A percentile compares a stretch with the other conserved stretches of the same genome.
These are phyloP conservation scores for Teleopsis dalmanni DNA, from an alignment of 1,140 invertebrate genomes.

Conservation along the genomic window DNA sequence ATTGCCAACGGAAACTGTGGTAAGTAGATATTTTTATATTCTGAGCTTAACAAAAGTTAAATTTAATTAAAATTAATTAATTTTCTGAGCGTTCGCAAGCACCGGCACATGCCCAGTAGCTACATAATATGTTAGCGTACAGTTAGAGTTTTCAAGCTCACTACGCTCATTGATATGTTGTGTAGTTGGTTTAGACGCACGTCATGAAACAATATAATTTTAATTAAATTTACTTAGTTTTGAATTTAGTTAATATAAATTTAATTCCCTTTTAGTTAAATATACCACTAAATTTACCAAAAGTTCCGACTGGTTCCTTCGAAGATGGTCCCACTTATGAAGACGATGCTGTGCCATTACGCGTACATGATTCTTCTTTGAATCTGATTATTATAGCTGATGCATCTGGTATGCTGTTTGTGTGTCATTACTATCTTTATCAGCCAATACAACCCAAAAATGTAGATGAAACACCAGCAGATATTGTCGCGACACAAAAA, in stretches of 20 bases:
- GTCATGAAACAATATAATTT: slow-evolving; percentile 49
- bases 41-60: background rate
- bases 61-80: background rate
- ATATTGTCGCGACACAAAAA: slow-evolving; percentile 45
- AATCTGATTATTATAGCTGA: slow-evolving; percentile 71
- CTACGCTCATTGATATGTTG: slow-evolving; percentile 67
- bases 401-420: slow-evolving; percentile 63
- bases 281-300: slow-evolving; percentile 72
- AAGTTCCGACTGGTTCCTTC: slow-evolving; percentile 50
- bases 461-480: slow-evolving; percentile 15
- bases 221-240: background rate
- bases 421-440: slow-evolving; percentile 80
- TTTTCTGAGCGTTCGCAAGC: background rate
- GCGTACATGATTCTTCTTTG: slow-evolving; percentile 71
- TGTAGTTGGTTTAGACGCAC: slow-evolving; percentile 57
- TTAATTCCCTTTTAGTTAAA: too few species aligned
- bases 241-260: slow-evolving; percentile 14
- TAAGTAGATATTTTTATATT: slow-evolving; percentile 44
- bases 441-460: slow-evolving; percentile 55
- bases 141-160: slow-evolving; percentile 66
- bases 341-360: slow-evolving; percentile 67
- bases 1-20: slow-evolving; percentile 76
- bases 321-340: slow-evolving; percentile 58
- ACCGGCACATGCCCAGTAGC: slow-evolving; percentile 63
- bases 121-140: slow-evolving; percentile 68